Percentiles rank a stretch among this genome's conserved stretches.
Evolutionary conservation across 2,797 vertebrate species (phyloP).

Genomic region (Octomys mimax): DNA sequence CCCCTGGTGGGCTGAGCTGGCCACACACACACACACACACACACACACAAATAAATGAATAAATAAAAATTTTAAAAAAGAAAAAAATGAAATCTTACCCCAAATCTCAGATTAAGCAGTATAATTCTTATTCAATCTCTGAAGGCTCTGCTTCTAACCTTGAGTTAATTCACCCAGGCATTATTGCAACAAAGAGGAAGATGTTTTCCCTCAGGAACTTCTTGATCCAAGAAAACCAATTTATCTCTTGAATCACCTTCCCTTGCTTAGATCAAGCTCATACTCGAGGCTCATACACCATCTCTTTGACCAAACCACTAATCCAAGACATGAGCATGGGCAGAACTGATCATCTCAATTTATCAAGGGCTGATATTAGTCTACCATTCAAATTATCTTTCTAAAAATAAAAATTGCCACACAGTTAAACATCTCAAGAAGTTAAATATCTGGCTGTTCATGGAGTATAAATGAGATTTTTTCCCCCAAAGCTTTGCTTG

Average conservation of each 20-base stretch:
- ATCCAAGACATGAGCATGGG: neutral
- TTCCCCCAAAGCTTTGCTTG: neutral
- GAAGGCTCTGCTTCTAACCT: neutral
- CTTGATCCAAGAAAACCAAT: neutral
- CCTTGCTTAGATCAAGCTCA: neutral
- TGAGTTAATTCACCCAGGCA: neutral
- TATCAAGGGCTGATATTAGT: neutral
- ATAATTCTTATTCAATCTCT: neutral
- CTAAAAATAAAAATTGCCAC: slow-evolving; percentile 25
- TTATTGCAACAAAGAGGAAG: neutral
- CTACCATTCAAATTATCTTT: neutral
- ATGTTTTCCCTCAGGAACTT: neutral
- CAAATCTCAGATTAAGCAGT: neutral
- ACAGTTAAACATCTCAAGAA: neutral
- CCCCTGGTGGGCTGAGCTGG: too few relatives aligned
- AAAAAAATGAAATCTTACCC: neutral
- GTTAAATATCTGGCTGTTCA: neutral
- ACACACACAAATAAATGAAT: too few relatives aligned
- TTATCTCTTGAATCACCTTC: neutral
- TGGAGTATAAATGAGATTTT: neutral
- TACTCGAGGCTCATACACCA: neutral
- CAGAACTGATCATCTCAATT: neutral
- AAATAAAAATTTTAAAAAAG: too few relatives aligned
- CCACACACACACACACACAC: too few relatives aligned
- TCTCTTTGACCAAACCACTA: neutral